Percentiles rank a stretch among this genome's conserved stretches.
Conservation (phyloP, 2,888 invertebrate genomes). For the Eupithecia subfuscata region DNA sequence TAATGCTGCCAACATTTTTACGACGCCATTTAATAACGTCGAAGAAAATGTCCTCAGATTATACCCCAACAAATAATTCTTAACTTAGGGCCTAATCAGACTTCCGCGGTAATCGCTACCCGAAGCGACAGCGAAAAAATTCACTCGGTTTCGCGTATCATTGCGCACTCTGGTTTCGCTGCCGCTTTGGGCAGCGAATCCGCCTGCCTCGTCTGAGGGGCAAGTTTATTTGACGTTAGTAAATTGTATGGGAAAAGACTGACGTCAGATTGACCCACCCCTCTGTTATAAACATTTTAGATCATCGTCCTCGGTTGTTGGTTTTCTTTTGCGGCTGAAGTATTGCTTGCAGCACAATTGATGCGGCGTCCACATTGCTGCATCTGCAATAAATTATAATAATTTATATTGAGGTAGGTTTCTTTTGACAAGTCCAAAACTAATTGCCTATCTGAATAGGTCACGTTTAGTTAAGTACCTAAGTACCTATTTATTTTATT, state of each 20-base stretch:
- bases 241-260: no score
- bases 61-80: not conserved
- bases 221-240: no score
- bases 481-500: no score
- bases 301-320: slow-evolving; percentile 51
- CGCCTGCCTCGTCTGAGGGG: not conserved
- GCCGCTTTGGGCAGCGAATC: not conserved
- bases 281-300: not conserved
- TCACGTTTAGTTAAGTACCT: no score
- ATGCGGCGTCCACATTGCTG: slow-evolving; percentile 69
- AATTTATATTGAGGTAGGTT: no score
- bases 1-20: not conserved
- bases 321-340: slow-evolving; percentile 60
- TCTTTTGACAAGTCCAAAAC: no score
- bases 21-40: not conserved
- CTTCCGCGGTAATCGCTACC: not conserved
- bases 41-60: not conserved
- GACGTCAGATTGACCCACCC: no score
- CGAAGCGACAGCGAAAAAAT: not conserved
- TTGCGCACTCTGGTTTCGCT: not conserved
- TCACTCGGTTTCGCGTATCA: not conserved
- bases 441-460: no score
- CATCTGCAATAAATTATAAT: slow-evolving; percentile 61
- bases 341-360: slow-evolving; percentile 69
- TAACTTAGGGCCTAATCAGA: not conserved